Evolutionary conservation across 1,140 invertebrate genomes (phyloP).

Genomic region (Myzus persicae): DNA sequence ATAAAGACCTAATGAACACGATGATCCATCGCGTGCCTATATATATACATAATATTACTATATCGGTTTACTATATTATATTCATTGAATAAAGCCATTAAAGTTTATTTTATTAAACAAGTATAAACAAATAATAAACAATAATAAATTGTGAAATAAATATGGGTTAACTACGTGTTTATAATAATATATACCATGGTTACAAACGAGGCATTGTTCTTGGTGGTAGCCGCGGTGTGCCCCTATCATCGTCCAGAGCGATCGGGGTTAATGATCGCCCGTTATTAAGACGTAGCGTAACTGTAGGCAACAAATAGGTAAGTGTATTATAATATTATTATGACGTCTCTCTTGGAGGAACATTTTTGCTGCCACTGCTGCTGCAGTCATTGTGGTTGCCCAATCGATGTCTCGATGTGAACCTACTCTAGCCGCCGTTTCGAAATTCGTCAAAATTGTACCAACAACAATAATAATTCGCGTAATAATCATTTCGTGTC

Average conservation of each 20-base stretch:
- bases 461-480: background rate
- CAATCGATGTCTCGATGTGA: background rate
- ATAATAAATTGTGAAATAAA: slow-evolving; percentile 31
- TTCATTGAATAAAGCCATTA: background rate
- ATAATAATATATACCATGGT: background rate
- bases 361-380: background rate
- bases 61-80: background rate
- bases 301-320: background rate
- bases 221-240: background rate
- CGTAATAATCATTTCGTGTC: background rate
- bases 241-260: slow-evolving; percentile 12
- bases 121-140: background rate
- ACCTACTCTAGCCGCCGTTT: background rate
- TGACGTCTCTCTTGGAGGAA: background rate
- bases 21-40: background rate
- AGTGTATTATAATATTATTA: background rate
- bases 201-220: slow-evolving; percentile 47
- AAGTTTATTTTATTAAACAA: no score
- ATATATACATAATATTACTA: background rate
- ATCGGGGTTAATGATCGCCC: slow-evolving; percentile 37
- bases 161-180: slow-evolving; percentile 17
- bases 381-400: background rate
- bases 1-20: background rate
- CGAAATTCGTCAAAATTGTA: slow-evolving; percentile 11
- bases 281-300: background rate